Conservation (phyloP, 2,113 vertebrate genomes). For the Thermophis baileyi region DNA sequence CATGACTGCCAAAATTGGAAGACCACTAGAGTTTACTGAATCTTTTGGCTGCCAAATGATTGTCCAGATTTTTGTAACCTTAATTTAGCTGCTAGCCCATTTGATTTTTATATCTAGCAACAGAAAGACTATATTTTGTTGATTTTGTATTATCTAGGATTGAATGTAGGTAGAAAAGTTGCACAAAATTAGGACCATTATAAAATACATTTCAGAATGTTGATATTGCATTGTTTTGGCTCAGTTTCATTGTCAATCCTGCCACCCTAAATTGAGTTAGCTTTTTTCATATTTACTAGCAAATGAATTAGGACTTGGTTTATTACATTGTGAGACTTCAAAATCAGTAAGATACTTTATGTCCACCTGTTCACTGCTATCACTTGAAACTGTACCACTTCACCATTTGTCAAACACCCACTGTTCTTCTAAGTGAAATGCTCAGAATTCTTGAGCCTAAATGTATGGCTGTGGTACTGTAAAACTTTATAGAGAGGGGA, state of each 20-base stretch:
- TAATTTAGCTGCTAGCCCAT: not conserved
- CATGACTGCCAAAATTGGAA: not conserved
- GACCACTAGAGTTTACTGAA: not conserved
- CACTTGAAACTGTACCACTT: not conserved
- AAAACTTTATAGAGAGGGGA: not conserved
- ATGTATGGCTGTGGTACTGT: not conserved
- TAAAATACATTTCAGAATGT: not conserved
- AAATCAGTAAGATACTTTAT: not conserved
- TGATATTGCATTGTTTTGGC: not conserved
- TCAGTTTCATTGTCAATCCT: not conserved
- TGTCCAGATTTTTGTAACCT: not conserved
- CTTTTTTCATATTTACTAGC: not conserved
- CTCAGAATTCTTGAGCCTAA: not conserved
- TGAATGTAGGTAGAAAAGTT: conserved; percentile 9
- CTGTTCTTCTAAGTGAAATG: not conserved
- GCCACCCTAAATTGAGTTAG: not conserved
- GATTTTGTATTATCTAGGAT: conserved; percentile 8
- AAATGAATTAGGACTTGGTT: not conserved
- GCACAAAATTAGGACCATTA: not conserved
- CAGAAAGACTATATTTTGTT: not conserved
- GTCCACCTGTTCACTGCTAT: not conserved
- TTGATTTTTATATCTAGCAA: not conserved
- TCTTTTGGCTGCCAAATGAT: not conserved
- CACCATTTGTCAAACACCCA: not conserved
- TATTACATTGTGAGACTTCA: not conserved